Conservation (phyloP, 2,888 invertebrate species). For the Hyposoter didymator region DNA sequence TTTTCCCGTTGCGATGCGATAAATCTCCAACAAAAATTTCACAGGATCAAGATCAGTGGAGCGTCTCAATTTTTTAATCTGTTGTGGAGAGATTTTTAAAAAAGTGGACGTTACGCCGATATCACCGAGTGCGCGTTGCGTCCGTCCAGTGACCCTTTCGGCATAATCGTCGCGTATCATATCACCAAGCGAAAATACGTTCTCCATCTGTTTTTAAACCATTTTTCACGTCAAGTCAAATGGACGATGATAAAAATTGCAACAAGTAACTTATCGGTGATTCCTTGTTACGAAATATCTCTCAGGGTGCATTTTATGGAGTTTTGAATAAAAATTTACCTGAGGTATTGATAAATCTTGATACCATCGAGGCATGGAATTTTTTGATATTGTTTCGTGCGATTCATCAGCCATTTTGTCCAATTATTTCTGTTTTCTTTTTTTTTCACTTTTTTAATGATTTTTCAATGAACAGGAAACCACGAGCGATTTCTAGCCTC, state of each 20-base stretch:
- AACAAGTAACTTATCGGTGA: not conserved
- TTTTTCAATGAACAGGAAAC: not conserved
- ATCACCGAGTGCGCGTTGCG: conserved; percentile 72
- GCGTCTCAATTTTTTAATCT: conserved; percentile 74
- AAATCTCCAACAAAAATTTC: conserved; percentile 78
- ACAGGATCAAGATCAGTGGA: conserved; percentile 73
- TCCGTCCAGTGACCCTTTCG: conserved; percentile 76
- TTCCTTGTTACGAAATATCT: not conserved
- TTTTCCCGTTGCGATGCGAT: conserved; percentile 77
- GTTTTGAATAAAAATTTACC: conserved; percentile 62
- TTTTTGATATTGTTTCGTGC: conserved; percentile 39
- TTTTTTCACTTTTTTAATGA: conserved; percentile 31
- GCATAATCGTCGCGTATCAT: conserved; percentile 77
- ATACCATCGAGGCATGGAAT: conserved; percentile 75
- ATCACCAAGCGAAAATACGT: conserved; percentile 75
- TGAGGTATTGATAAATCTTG: conserved; percentile 76
- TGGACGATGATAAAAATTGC: not conserved
- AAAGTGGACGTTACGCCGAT: conserved; percentile 79
- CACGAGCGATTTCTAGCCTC: not conserved
- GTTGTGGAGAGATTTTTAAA: conserved; percentile 73
- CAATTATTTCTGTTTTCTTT: conserved; percentile 20
- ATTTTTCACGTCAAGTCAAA: not conserved
- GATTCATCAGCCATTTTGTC: conserved; percentile 17
- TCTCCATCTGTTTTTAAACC: conserved; percentile 71
- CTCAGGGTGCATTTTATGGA: not conserved